phyloP scores from a whole-genome alignment of 2,888 invertebrate species.

The Siphlonurus alternatus region DNA sequence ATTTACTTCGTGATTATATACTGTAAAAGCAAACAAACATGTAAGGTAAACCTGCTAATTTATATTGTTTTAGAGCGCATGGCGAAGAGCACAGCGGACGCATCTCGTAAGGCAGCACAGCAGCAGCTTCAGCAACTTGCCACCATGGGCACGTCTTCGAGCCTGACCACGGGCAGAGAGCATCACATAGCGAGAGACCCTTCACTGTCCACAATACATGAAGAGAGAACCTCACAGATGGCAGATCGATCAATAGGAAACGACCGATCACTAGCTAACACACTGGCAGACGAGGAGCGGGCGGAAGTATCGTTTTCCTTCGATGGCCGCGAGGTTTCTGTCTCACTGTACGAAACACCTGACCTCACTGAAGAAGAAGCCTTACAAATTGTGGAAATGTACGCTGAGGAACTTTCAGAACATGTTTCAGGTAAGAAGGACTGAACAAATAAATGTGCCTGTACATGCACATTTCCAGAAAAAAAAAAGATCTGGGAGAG shows the following conservation, averaged over 20 bases:
- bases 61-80: not conserved
- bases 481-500: too few relatives aligned
- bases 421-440: slow-evolving; percentile 51
- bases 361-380: slow-evolving; percentile 86
- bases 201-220: slow-evolving; percentile 80
- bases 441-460: too few relatives aligned
- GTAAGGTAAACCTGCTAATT: too few relatives aligned
- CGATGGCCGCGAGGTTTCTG: slow-evolving; percentile 81
- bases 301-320: slow-evolving; percentile 81
- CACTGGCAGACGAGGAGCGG: slow-evolving; percentile 43
- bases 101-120: not conserved
- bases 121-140: not conserved
- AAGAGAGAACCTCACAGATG: slow-evolving; percentile 75
- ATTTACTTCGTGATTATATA: too few relatives aligned
- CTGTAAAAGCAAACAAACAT: too few relatives aligned
- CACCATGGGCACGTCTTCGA: slow-evolving; percentile 15
- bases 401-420: slow-evolving; percentile 81
- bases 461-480: too few relatives aligned
- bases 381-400: slow-evolving; percentile 83
- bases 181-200: slow-evolving; percentile 46
- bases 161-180: slow-evolving; percentile 17
- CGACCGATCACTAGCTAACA: slow-evolving; percentile 35
- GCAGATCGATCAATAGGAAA: slow-evolving; percentile 72
- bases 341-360: slow-evolving; percentile 80
- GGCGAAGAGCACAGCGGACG: not conserved